Conservation (phyloP, 2,888 invertebrate species). For the Hyppa rectilinea region DNA sequence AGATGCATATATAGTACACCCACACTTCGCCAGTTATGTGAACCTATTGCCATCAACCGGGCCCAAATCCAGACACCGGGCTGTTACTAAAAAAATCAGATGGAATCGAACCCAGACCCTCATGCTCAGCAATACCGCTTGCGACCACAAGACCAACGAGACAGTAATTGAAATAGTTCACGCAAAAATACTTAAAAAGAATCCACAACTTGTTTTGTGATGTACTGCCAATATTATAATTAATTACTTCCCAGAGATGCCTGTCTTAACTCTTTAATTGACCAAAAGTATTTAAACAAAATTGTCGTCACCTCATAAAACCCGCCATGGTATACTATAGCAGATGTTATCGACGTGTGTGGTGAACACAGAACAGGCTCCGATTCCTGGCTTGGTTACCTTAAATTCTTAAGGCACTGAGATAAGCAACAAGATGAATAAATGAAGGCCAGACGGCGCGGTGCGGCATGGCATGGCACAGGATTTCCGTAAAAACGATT, state of each 20-base stretch:
- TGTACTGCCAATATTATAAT: constrained; percentile 9
- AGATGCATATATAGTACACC: no score
- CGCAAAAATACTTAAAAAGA: not conserved
- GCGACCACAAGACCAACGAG: no score
- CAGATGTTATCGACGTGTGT: constrained; percentile 52
- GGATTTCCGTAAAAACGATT: not conserved
- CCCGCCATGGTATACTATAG: not conserved
- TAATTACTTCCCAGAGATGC: constrained; percentile 12
- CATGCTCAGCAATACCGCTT: no score
- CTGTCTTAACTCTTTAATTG: constrained; percentile 36
- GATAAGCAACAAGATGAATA: constrained; percentile 26
- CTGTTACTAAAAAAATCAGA: no score
- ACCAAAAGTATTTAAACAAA: constrained; percentile 38
- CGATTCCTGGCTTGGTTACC: constrained; percentile 47
- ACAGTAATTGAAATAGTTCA: no score
- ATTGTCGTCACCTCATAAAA: constrained; percentile 60
- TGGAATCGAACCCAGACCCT: no score
- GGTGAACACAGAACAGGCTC: constrained; percentile 46
- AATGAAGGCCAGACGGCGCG: not conserved
- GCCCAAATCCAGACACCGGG: no score
- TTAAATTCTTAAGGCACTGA: constrained; percentile 45
- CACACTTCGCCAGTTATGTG: no score
- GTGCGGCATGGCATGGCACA: no score
- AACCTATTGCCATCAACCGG: no score
- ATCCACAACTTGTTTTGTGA: not conserved